Evolutionary conservation across 2,797 vertebrate species (phyloP).

Genomic region (Typhlichthys subterraneus): DNA sequence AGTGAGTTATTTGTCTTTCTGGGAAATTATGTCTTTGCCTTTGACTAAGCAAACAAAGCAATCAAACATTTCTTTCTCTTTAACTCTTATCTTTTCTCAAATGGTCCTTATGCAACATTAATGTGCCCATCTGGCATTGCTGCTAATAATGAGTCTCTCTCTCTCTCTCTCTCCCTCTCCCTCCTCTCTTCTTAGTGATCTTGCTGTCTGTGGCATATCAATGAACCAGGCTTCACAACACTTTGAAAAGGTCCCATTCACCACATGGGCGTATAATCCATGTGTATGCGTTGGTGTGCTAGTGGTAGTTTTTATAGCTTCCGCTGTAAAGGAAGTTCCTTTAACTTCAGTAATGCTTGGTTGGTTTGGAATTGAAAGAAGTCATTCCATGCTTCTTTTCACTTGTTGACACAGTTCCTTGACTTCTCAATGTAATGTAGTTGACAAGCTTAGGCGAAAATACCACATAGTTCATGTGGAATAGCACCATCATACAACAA

Average conservation of each 20-base stretch:
- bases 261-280: constrained; percentile 28
- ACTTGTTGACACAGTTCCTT: too few species aligned
- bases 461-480: too few species aligned
- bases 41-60: constrained; percentile 32
- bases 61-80: constrained; percentile 37
- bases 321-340: constrained; percentile 24
- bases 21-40: constrained; percentile 43
- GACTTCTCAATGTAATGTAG: too few species aligned
- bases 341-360: not conserved
- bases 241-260: constrained; percentile 59
- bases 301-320: constrained; percentile 28
- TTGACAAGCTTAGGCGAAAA: too few species aligned
- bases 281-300: constrained; percentile 9
- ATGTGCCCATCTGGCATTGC: constrained; percentile 55
- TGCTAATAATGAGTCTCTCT: constrained; percentile 71
- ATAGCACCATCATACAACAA: too few species aligned
- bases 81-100: constrained; percentile 50
- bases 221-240: constrained; percentile 50
- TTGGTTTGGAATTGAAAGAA: constrained; percentile 11
- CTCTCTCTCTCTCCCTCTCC: constrained; percentile 19
- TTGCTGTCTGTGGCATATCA: constrained; percentile 64
- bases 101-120: constrained; percentile 56
- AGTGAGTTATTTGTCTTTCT: constrained; percentile 42
- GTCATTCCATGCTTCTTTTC: too few species aligned
- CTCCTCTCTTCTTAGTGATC: constrained; percentile 37